Conservation (phyloP, 2,888 invertebrate species). For the Ophioninae sp. region DNA sequence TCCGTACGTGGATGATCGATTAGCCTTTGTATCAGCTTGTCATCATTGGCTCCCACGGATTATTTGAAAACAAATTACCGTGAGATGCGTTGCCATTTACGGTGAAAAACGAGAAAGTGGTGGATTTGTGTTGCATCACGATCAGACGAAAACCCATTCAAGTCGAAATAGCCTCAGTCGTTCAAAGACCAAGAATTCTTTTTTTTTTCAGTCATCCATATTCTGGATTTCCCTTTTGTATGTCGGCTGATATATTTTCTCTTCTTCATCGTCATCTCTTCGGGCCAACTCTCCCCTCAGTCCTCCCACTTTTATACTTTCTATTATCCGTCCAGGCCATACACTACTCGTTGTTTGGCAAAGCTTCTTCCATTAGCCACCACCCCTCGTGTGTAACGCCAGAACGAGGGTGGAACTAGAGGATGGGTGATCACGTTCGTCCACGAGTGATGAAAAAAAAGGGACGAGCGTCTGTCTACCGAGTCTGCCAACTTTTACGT, state of each 20-base stretch:
- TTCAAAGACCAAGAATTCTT: slow-evolving; percentile 22
- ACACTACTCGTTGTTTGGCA: slow-evolving; percentile 43
- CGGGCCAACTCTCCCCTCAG: background rate
- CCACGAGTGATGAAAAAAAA: slow-evolving; percentile 17
- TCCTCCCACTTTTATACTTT: background rate
- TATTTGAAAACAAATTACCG: slow-evolving; percentile 7
- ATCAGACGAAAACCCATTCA: background rate
- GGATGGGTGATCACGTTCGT: slow-evolving; percentile 43
- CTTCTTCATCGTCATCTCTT: background rate
- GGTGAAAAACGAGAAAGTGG: background rate
- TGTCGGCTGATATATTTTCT: background rate
- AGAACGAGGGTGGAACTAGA: slow-evolving; percentile 17
- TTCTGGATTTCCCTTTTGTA: slow-evolving; percentile 15
- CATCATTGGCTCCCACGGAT: background rate
- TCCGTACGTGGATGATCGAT: slow-evolving; percentile 16
- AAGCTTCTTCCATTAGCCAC: slow-evolving; percentile 57
- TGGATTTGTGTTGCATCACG: slow-evolving; percentile 18
- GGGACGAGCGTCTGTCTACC: slow-evolving; percentile 52
- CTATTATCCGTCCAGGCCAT: slow-evolving; percentile 25
- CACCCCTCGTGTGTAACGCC: slow-evolving; percentile 8
- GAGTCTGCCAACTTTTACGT: slow-evolving; percentile 69
- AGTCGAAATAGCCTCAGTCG: background rate
- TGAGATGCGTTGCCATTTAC: background rate
- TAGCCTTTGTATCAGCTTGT: slow-evolving; percentile 1
- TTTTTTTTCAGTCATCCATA: slow-evolving; percentile 27